Evolutionary conservation across 2,113 vertebrate genomes (phyloP).

Genomic region (Vireo altiloquus): DNA sequence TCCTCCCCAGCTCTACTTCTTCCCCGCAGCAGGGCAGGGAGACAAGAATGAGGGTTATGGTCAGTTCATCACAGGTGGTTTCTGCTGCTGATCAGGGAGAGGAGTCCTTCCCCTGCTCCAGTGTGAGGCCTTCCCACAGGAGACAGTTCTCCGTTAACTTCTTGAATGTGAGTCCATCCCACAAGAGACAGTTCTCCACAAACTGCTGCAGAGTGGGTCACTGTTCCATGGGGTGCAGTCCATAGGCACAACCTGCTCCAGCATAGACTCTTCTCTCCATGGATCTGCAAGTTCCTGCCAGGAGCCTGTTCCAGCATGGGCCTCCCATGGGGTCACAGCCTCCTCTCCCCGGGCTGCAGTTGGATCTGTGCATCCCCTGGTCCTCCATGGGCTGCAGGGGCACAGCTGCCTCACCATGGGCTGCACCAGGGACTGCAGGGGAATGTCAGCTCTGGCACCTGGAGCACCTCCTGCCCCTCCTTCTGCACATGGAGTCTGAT

Average conservation of each 20-base stretch:
- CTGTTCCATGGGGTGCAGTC: not conserved
- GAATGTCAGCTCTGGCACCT: not conserved
- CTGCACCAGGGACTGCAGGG: not conserved
- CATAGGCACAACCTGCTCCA: not conserved
- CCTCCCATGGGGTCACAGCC: fast-evolving
- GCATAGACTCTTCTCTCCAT: not conserved
- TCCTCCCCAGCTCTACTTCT: not conserved
- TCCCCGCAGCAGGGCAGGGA: not conserved
- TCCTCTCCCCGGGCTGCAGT: fast-evolving
- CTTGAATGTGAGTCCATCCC: not conserved
- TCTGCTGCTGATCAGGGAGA: not conserved
- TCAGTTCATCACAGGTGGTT: not conserved
- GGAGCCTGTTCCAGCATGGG: not conserved
- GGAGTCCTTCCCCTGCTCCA: not conserved
- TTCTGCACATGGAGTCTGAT: too few species aligned
- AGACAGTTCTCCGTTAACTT: too few species aligned
- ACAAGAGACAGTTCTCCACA: not conserved
- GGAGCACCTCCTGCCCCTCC: not conserved
- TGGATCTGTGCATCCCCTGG: not conserved
- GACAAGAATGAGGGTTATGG: not conserved
- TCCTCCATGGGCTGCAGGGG: not conserved
- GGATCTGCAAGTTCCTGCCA: not conserved
- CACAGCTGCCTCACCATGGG: not conserved
- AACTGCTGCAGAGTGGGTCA: fast-evolving
- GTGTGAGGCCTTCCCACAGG: not conserved